Evolutionary conservation across 2,888 invertebrate species (phyloP).

Genomic region (Strigamia transsilvanica): DNA sequence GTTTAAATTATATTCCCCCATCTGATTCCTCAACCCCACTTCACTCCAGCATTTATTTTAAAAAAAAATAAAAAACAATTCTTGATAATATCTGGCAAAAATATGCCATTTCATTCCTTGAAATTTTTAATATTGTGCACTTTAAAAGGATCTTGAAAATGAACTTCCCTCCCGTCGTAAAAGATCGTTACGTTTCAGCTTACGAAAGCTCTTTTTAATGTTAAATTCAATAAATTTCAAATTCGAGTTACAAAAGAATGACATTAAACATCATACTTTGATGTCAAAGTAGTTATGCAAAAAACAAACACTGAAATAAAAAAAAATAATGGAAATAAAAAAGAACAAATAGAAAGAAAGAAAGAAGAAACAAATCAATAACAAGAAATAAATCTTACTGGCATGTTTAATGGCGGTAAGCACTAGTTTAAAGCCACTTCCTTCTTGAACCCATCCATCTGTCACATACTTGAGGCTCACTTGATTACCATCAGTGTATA

Average conservation of each 20-base stretch:
- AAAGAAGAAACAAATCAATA: not conserved
- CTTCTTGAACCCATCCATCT: conserved; percentile 90
- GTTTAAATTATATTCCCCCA: too few relatives aligned
- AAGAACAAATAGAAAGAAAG: too few relatives aligned
- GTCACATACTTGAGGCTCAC: conserved; percentile 93
- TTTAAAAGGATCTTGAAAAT: too few relatives aligned
- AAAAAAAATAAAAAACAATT: too few relatives aligned
- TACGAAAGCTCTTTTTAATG: too few relatives aligned
- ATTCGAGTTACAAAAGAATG: not conserved
- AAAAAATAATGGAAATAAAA: not conserved
- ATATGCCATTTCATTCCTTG: too few relatives aligned
- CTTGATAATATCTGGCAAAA: too few relatives aligned
- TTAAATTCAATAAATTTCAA: not conserved
- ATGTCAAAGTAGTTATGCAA: conserved; percentile 67
- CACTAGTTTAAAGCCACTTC: conserved; percentile 90
- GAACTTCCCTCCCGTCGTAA: too few relatives aligned
- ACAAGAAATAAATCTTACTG: conserved; percentile 49
- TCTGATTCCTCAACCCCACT: too few relatives aligned
- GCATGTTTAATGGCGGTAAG: conserved; percentile 90
- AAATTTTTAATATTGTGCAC: too few relatives aligned
- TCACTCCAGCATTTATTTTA: too few relatives aligned
- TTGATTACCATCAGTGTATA: conserved; percentile 91
- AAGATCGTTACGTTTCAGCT: too few relatives aligned
- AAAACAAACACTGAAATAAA: not conserved
- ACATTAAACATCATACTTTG: conserved; percentile 71